These are phyloP conservation scores for Campoplex nolae DNA, from an alignment of 2,888 invertebrate species.

Conservation along the genomic window DNA sequence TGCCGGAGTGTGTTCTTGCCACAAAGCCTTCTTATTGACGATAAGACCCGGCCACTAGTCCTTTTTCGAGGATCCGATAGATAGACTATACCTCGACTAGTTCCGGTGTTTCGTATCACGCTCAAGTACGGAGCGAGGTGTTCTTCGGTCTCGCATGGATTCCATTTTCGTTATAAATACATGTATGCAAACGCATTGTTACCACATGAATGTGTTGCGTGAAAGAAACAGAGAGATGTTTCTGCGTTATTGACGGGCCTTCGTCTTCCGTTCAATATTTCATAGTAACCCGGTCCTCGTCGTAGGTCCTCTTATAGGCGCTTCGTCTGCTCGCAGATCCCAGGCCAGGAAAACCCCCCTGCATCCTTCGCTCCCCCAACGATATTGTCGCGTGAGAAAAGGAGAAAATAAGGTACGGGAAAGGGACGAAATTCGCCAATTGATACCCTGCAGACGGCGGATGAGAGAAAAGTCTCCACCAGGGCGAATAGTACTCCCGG, in stretches of 20 bases:
- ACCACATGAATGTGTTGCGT: background rate
- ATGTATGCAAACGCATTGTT: background rate
- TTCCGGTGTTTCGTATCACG: background rate
- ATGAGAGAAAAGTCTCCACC: constrained; percentile 63
- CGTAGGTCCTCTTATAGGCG: background rate
- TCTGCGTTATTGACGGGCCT: constrained; percentile 30
- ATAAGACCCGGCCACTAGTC: constrained; percentile 49
- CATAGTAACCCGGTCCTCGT: constrained; percentile 25
- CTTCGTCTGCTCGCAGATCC: constrained; percentile 10
- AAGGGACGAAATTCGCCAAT: constrained; percentile 76
- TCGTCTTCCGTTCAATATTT: constrained; percentile 60
- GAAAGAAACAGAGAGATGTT: background rate
- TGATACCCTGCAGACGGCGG: constrained; percentile 78
- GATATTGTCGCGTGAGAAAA: constrained; percentile 24
- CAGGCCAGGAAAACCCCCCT: constrained; percentile 2
- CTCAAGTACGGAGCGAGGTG: constrained; percentile 40
- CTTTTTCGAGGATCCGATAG: constrained; percentile 38
- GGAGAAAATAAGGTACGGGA: constrained; percentile 5
- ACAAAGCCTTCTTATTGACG: constrained; percentile 52
- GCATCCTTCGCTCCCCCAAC: constrained; percentile 47
- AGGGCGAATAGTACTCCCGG: constrained; percentile 79
- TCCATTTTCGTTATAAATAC: constrained; percentile 10
- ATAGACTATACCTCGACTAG: background rate
- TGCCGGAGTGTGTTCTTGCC: constrained; percentile 29
- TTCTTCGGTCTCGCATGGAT: constrained; percentile 41